Base-by-base conservation (phyloP, 2,797 vertebrate genomes). In the Psittacula derbiana region DNA sequence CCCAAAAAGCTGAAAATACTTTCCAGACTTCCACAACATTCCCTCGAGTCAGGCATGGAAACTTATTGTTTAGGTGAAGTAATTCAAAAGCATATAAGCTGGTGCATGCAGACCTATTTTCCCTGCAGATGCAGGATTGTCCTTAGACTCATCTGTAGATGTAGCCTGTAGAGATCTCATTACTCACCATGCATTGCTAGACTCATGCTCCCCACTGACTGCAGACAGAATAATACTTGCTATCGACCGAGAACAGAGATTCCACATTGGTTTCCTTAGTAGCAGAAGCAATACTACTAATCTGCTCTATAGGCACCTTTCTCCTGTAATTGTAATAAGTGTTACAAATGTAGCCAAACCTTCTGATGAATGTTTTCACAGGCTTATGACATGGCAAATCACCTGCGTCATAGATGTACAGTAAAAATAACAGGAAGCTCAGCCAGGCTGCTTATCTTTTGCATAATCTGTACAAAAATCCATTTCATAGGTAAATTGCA, bases 1-100 rank as follows among this genome's bases (percentile, higher is more conserved):
- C 60, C 87, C 80, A 44, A 43, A 94, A 76, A 94, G 65, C 92
- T 62, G 83, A 78, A 94, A 95, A 95, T 33, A 69, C 69, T 86
- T 90, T 82, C 86, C 90, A 92, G 95, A 80, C 72, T 90, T 90
- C 66, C 52, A 80, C 73, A 80, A 44, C 61, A 58, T 82, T 92
- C 90, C 78, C 79, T 67, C 0, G 0, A 93, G 78, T 44, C n/a
- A 62, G 73, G 61, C 80, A 91, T 21, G 73, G 86, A 88, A 91
- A 87, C 75, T 88, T 61, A 85, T 27, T 87, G 74, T 87, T 90
- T 38, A 78, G 65, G 46, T 85, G 80, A 92, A 95, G 65, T 21
- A 85, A 62, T 49, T 65, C 47, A 8, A 38, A 81, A 80, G 62
- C 1, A 3, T 23, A 8, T 49, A 92, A 89, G 6, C 91, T 67